Conservation (phyloP, 2,888 invertebrate species). For the Drosophila meridiana region DNA sequence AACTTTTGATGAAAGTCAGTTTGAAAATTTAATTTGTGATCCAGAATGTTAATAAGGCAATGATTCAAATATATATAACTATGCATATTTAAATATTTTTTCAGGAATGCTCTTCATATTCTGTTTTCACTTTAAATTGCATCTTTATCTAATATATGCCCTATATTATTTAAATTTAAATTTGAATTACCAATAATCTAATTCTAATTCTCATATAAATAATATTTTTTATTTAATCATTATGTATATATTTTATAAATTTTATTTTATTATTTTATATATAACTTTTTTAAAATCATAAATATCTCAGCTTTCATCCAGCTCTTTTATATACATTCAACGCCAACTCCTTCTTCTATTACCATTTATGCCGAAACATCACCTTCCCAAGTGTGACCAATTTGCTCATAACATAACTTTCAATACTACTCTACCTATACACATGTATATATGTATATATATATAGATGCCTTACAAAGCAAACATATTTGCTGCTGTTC, state of each 20-base stretch:
- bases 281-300: neutral
- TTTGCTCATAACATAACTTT: neutral
- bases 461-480: neutral
- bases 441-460: neutral
- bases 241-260: too few relatives aligned
- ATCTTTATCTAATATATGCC: neutral
- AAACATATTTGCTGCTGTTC: constrained; percentile 21
- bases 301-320: neutral
- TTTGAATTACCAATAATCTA: neutral
- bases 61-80: too few relatives aligned
- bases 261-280: neutral
- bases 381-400: neutral
- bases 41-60: neutral
- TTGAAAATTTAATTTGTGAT: neutral
- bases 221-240: too few relatives aligned
- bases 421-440: neutral
- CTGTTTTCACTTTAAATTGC: too few relatives aligned
- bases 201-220: neutral
- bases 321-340: neutral
- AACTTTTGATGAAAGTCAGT: neutral
- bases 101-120: neutral
- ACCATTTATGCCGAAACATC: too few relatives aligned
- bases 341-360: neutral
- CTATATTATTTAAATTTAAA: neutral
- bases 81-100: neutral